These are phyloP conservation scores for Hofmannophila pseudospretella DNA, from an alignment of 2,888 invertebrate genomes.

Conservation along the genomic window DNA sequence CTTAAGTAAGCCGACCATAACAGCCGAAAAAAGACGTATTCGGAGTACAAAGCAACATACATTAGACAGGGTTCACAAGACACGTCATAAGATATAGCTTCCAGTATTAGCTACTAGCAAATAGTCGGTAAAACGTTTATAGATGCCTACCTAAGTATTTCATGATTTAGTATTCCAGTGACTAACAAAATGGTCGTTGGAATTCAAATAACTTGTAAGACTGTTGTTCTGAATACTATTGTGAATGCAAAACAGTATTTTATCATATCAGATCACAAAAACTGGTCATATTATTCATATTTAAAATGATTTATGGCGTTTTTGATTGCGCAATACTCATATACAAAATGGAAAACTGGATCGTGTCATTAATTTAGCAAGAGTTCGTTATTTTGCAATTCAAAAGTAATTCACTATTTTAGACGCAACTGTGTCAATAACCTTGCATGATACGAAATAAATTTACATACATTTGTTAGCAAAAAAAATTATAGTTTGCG, in stretches of 20 bases:
- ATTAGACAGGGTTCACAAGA: conserved; percentile 34
- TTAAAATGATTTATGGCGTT: conserved; percentile 39
- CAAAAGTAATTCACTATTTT: conserved; percentile 45
- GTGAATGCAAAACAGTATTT: conserved; percentile 20
- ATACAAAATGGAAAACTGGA: conserved; percentile 43
- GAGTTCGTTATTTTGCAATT: conserved; percentile 53
- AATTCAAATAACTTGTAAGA: conserved; percentile 37
- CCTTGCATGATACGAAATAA: conserved; percentile 58
- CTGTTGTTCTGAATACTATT: conserved; percentile 35
- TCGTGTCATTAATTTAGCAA: conserved; percentile 52
- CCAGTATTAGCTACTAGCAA: no score
- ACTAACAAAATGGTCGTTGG: conserved; percentile 36
- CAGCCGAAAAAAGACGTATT: conserved; percentile 46
- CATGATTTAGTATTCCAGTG: conserved; percentile 10
- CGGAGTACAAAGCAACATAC: conserved; percentile 32
- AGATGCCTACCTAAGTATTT: no score
- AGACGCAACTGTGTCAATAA: conserved; percentile 66
- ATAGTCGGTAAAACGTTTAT: no score
- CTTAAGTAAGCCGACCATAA: conserved; percentile 38
- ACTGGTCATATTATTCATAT: conserved; percentile 20
- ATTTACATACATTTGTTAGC: conserved; percentile 58
- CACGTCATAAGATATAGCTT: conserved; percentile 40
- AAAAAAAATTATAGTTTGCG: conserved; percentile 34
- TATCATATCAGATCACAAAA: conserved; percentile 29
- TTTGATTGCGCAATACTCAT: conserved; percentile 38